Evolutionary conservation across 2,113 vertebrate genomes (phyloP), one percentile per base, ranked within the genome.

Genomic region (Chrysochloris asiatica): DNA sequence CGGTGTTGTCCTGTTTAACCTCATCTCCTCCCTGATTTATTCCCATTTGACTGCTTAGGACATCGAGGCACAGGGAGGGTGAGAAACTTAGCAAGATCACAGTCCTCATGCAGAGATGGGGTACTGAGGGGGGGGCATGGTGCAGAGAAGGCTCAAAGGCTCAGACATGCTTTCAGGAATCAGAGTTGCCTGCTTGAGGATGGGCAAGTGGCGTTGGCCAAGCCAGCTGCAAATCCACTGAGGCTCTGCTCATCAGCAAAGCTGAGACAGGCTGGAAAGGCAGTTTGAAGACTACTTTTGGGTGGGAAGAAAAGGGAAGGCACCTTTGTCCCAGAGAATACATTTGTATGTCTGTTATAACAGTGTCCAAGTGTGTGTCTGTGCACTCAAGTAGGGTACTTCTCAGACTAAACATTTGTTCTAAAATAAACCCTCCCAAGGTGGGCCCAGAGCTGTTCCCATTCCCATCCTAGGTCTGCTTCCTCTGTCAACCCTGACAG

Each of bases 321-420:
- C 24, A 41, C 47, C n/a, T 89, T 63, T 79, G 56, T 93, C 83
- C 67, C 33, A 30, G 65, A 83, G 72, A 47, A 36, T 86, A 38
- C n/a, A 8, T 95, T 52, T 91, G 91, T 93, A 16, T 59, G 94
- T 96, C 84, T 86, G 77, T 77, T 26, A 82, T 48, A 36, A 16
- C 47, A 21, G 28, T 54, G 88, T 96, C 88, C 83, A 54, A 24
- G 30, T 86, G 36, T 91, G 28, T 90, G 93, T 95, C 59, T 90
- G 88, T 95, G 80, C 12, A 61, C 41, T 38, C 82, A 22, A 61
- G 45, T 33, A 28, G 59, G 50, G 38, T 78, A 54, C 59, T 81
- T 61, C 65, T 83, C 48, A 76, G 86, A 61, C 28, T 67, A 28
- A 63, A 90, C 54, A 67, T 90, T 72, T 84, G 61, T 63, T 52